Evolutionary conservation across 2,113 vertebrate genomes (phyloP).

Genomic region (pig (Sus scrofa)): DNA sequence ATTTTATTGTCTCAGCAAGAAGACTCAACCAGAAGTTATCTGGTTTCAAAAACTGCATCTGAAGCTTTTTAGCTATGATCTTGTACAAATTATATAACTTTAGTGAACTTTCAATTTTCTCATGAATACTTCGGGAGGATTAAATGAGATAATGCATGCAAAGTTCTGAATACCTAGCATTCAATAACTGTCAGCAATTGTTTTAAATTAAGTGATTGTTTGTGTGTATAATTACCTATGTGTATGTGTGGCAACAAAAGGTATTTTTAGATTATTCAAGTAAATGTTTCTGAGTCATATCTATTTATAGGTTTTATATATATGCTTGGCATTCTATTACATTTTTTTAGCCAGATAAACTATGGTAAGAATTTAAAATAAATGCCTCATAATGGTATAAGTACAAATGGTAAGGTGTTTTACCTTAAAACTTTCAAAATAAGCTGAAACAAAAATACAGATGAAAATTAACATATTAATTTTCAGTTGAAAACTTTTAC

Average conservation of each 20-base stretch:
- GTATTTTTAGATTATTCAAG: constrained; percentile 19
- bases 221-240: neutral
- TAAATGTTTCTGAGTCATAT: constrained; percentile 8
- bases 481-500: constrained; percentile 27
- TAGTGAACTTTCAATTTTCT: neutral
- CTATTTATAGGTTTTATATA: neutral
- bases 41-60: neutral
- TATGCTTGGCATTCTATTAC: neutral
- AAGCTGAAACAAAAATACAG: neutral
- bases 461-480: neutral
- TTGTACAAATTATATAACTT: neutral
- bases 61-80: neutral
- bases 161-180: neutral
- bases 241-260: neutral
- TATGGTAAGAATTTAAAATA: neutral
- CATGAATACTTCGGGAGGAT: neutral
- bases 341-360: neutral
- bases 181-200: neutral
- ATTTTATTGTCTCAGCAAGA: neutral
- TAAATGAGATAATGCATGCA: constrained; percentile 12
- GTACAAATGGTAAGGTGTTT: neutral
- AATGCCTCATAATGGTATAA: neutral
- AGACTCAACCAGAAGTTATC: neutral
- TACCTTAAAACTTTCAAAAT: neutral
- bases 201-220: neutral